phyloP scores from a whole-genome alignment of 2,888 invertebrate genomes.

The Rhopalosiphum nymphaeae region DNA sequence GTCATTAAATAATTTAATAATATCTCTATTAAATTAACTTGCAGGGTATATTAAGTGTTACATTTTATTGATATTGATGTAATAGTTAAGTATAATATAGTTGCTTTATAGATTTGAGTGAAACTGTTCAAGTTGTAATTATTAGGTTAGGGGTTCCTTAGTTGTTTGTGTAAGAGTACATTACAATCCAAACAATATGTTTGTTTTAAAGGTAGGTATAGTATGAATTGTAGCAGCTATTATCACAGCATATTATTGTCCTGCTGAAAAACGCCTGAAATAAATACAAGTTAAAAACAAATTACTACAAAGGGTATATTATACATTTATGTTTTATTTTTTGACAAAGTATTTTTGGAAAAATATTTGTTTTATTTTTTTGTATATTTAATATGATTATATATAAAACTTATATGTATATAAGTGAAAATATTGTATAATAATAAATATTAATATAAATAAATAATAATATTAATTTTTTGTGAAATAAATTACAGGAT shows the following conservation, averaged over 20 bases:
- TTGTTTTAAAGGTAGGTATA: background rate
- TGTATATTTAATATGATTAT: too few species aligned
- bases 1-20: background rate
- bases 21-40: background rate
- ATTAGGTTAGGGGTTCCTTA: background rate
- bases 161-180: background rate
- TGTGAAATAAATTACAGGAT: background rate
- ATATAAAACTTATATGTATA: too few species aligned
- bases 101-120: background rate
- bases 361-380: too few species aligned
- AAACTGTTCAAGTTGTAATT: background rate
- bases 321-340: background rate
- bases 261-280: background rate
- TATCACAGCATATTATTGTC: background rate
- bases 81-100: too few species aligned
- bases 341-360: background rate
- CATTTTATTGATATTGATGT: background rate
- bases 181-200: background rate
- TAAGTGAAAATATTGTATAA: background rate
- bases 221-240: too few species aligned
- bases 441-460: background rate
- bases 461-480: background rate
- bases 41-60: background rate
- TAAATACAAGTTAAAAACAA: background rate
- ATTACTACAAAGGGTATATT: background rate